These are phyloP conservation scores for Diprion similis DNA, from an alignment of 1,140 invertebrate genomes.

Conservation along the genomic window DNA sequence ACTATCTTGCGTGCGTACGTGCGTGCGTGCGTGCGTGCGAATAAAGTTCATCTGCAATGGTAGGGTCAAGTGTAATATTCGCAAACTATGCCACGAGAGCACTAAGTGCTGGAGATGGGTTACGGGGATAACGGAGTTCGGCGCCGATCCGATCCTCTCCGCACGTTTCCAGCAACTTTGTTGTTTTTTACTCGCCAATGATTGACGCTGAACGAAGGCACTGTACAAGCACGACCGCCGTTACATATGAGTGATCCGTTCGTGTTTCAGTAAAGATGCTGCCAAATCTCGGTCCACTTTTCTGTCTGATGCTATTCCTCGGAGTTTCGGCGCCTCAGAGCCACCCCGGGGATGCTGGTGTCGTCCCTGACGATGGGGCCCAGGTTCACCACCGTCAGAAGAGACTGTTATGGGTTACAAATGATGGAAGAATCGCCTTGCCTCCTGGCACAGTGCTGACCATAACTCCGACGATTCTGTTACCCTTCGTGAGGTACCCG, in stretches of 20 bases:
- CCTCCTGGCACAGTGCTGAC: conserved; percentile 82
- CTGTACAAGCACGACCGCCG: no score
- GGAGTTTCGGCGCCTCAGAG: neutral
- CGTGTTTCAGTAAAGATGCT: neutral
- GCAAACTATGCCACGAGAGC: no score
- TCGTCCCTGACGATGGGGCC: neutral
- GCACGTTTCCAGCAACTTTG: neutral
- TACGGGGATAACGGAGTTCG: neutral
- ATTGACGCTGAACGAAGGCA: no score
- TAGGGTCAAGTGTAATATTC: no score
- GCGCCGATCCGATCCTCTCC: neutral
- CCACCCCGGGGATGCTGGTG: neutral
- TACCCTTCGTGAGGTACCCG: conserved; percentile 84
- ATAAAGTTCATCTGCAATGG: neutral
- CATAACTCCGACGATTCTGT: conserved; percentile 79
- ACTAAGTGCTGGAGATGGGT: neutral
- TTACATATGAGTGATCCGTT: no score
- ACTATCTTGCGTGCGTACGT: neutral
- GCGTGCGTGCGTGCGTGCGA: neutral
- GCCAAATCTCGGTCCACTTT: neutral
- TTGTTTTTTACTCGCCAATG: no score
- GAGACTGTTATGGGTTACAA: conserved; percentile 81
- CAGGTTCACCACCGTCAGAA: conserved; percentile 76
- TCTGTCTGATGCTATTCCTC: neutral
- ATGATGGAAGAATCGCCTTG: conserved; percentile 79